phyloP scores from a whole-genome alignment of 92 coral and sea anemone species.

The Paramuricea clavata region DNA sequence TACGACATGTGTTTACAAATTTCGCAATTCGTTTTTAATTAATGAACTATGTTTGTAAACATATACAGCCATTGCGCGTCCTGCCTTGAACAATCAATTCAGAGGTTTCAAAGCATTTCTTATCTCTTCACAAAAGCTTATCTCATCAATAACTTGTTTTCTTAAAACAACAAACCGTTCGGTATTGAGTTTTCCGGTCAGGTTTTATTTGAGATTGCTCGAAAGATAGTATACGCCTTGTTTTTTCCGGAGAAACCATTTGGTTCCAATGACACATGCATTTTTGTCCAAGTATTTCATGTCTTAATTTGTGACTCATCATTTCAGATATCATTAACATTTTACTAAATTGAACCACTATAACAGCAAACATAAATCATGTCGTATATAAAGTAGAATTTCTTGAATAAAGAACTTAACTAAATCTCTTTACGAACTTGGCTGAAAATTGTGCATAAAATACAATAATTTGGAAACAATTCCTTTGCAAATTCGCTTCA shows the following conservation, averaged over 20 bases:
- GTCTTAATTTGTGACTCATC: no score
- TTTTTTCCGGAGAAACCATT: constrained; percentile 2
- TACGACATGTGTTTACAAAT: constrained; percentile 18
- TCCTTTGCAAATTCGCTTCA: not conserved
- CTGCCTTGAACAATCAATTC: constrained; percentile 13
- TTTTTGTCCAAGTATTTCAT: no score
- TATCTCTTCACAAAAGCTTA: constrained; percentile 34
- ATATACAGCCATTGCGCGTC: not conserved
- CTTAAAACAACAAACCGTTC: constrained; percentile 30
- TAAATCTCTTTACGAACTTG: no score
- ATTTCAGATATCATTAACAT: no score
- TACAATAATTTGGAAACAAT: not conserved
- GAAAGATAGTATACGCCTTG: not conserved
- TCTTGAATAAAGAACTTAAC: no score
- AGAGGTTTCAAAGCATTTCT: constrained; percentile 1
- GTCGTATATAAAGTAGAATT: no score
- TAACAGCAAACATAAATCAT: no score
- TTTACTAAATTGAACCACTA: no score
- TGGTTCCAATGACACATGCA: constrained; percentile 6
- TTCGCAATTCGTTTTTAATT: not conserved
- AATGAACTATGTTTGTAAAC: not conserved
- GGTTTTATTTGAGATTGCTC: not conserved
- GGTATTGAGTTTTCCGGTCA: constrained; percentile 27
- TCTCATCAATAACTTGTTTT: constrained; percentile 42
- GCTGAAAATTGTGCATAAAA: not conserved